phyloP scores from a whole-genome alignment of 2,113 vertebrate species.

The Leucosticte australis region DNA sequence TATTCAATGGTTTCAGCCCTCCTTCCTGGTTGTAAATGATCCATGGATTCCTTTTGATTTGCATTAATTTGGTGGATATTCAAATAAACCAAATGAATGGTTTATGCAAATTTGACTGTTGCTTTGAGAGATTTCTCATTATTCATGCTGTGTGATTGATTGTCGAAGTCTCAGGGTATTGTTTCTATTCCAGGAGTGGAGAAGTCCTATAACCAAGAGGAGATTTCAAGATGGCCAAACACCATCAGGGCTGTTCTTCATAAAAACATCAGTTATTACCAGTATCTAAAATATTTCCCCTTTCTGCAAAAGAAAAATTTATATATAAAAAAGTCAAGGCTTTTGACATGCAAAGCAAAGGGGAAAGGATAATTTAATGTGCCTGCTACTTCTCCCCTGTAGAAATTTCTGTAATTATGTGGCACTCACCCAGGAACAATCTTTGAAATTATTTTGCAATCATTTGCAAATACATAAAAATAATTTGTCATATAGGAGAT shows the following conservation, averaged over 20 bases:
- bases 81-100: conserved; percentile 17
- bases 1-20: neutral
- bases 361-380: neutral
- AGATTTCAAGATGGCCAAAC: neutral
- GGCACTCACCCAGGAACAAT: neutral
- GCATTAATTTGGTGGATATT: conserved; percentile 47
- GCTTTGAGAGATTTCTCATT: conserved; percentile 37
- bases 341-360: neutral
- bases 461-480: neutral
- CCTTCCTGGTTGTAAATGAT: conserved; percentile 31
- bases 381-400: neutral
- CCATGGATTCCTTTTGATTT: conserved; percentile 26
- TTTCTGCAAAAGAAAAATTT: neutral
- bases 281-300: neutral
- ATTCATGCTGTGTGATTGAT: conserved; percentile 44
- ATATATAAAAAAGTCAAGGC: neutral
- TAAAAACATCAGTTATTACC: neutral
- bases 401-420: neutral
- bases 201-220: neutral
- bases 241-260: neutral
- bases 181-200: conserved; percentile 1
- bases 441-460: neutral
- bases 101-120: conserved; percentile 54
- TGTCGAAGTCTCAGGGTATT: neutral
- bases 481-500: neutral